Base-by-base conservation (phyloP, 2,888 invertebrate genomes). In the Agrochola litura region DNA sequence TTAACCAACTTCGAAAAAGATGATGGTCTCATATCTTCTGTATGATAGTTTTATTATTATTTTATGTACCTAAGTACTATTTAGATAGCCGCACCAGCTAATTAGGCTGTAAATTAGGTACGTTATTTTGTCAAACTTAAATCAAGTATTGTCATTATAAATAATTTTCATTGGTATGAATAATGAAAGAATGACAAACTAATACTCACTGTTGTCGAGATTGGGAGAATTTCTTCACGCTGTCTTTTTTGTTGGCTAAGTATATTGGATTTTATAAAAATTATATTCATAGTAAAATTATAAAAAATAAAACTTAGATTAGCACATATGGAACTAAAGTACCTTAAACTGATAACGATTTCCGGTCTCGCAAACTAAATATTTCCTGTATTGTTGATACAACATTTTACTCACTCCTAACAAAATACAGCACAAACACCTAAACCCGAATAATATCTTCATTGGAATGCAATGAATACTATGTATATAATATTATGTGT, bases 371-470 rank as follows among this genome's bases (percentile, higher is more conserved):
- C 1, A 16, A 70, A 52, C 5, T 16, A 25, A 19, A 14, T 16
- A n/a, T n/a, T 22, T 30, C 19, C 52, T 19, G 19, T 8, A 52
- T 52, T 19, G 52, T 52, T 19, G 52, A 19, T 52, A 64, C 22
- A 12, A 30, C 3, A n/a, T n/a, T 71, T 37, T n/a, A 43, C 16
- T 54, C 12, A 30, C 6, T 41, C 6, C 4, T 63, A 22, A 19
- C 4, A 6, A 73, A 25, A 73, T 58, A 74, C 14, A 49, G 46
- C 58, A 74, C 58, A 74, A 46, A 25, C 37, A 73, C 58, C 56
- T n/a, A 10, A 46, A 56, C 22, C 41, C 25, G 2, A 10, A 52
- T 43, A 46, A 71, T 19, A 52, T 52, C 9, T 9, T 22, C 25
- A 8, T 41, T 19, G 8, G 6, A 54, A 30, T 6, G 25, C 9